A percentile compares a stretch with the other conserved stretches of the same genome.
phyloP scores from a whole-genome alignment of 2,113 vertebrate species.

The Percopsis transmontana region DNA sequence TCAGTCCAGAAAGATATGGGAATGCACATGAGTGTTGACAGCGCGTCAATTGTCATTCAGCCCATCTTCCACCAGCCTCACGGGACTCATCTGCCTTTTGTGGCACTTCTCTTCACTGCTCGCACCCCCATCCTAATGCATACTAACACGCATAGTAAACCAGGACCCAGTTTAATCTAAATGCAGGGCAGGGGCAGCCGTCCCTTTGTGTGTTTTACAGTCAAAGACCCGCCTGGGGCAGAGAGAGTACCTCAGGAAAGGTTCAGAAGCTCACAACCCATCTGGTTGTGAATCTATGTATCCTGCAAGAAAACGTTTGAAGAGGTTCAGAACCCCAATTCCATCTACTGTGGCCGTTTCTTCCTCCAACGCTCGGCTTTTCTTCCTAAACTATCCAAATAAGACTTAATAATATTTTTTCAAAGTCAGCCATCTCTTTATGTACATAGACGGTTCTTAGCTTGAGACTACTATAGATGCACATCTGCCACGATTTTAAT shows the following conservation, averaged over 20 bases:
- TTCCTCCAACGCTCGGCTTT: conserved; percentile 17
- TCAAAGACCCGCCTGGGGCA: too few relatives aligned
- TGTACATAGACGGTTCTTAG: conserved; percentile 12
- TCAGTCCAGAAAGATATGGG: conserved; percentile 55
- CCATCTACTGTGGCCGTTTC: conserved; percentile 2
- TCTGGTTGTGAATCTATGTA: conserved; percentile 23
- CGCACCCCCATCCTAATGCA: conserved; percentile 56
- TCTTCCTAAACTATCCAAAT: not conserved
- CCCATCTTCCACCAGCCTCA: conserved; percentile 44
- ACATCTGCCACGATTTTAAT: conserved; percentile 22
- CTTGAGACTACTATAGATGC: conserved; percentile 27
- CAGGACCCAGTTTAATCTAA: conserved; percentile 45
- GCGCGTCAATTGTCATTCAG: conserved; percentile 71
- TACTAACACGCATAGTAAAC: conserved; percentile 48
- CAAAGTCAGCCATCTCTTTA: conserved; percentile 9
- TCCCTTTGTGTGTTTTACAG: conserved; percentile 18
- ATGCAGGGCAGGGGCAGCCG: conserved; percentile 47
- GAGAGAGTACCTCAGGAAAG: conserved; percentile 38
- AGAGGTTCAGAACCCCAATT: conserved; percentile 2
- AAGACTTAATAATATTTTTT: conserved; percentile 10
- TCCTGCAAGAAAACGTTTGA: too few relatives aligned
- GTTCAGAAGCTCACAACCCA: conserved; percentile 46
- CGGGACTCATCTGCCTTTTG: conserved; percentile 56
- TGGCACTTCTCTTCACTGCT: conserved; percentile 45
- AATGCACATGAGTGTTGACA: conserved; percentile 75